Conservation (phyloP, 1,140 invertebrate species). For the Liolophura sinensis region DNA sequence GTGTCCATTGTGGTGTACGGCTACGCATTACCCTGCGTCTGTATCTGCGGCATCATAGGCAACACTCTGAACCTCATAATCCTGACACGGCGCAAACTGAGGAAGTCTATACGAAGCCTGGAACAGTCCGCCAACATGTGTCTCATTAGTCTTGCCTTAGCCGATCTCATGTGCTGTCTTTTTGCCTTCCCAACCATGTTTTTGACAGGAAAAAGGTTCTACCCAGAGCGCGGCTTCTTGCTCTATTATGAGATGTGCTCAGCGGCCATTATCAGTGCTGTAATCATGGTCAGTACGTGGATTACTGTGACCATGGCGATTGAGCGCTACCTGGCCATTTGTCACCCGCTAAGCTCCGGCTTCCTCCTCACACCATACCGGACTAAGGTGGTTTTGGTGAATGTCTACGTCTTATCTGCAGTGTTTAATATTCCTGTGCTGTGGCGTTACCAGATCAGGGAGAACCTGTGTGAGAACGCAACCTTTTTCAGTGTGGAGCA, state of each 20-base stretch:
- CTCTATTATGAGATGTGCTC: conserved; percentile 47
- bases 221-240: conserved; percentile 31
- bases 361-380: conserved; percentile 48
- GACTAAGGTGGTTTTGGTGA: conserved; percentile 46
- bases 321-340: conserved; percentile 54
- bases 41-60: conserved; percentile 51
- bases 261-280: conserved; percentile 50
- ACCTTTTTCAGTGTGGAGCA: conserved; percentile 13
- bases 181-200: conserved; percentile 54
- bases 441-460: conserved; percentile 44
- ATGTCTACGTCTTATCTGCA: conserved; percentile 46
- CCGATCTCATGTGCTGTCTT: conserved; percentile 50
- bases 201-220: conserved; percentile 37
- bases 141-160: conserved; percentile 45
- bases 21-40: conserved; percentile 45
- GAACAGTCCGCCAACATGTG: conserved; percentile 53
- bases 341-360: conserved; percentile 49
- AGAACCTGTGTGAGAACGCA: conserved; percentile 20
- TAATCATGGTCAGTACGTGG: conserved; percentile 56
- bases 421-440: conserved; percentile 53
- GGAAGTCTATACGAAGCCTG: conserved; percentile 40
- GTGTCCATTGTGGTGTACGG: conserved; percentile 28
- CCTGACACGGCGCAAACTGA: conserved; percentile 46
- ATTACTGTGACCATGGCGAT: conserved; percentile 55
- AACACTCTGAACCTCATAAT: conserved; percentile 52